phyloP scores from a whole-genome alignment of 35 echinoderm and acorn worm species.

The Patiria miniata region DNA sequence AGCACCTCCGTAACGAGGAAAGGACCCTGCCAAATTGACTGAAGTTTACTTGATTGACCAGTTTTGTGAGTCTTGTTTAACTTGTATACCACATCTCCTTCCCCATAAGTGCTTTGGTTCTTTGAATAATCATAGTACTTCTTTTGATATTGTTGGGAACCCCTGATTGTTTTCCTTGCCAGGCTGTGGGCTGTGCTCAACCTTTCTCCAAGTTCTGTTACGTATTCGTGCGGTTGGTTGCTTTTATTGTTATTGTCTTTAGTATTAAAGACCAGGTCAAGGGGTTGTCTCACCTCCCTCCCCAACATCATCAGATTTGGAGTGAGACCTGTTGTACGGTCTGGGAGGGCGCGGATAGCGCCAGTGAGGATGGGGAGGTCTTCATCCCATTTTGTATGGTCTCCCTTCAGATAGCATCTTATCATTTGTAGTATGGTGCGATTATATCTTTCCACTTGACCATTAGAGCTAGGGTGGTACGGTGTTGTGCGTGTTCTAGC shows the following conservation, averaged over 20 bases:
- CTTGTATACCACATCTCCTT: no score
- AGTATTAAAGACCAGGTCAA: background rate
- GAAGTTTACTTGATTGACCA: no score
- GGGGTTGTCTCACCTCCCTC: background rate
- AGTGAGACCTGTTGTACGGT: background rate
- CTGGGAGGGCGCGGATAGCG: background rate
- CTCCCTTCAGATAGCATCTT: background rate
- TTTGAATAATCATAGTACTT: background rate
- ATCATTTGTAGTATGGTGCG: background rate
- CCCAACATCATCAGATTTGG: constrained; percentile 1
- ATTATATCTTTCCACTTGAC: background rate
- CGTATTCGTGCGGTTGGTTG: background rate
- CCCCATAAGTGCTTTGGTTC: background rate
- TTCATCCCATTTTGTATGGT: background rate
- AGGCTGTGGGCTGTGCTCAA: background rate
- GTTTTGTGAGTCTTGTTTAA: no score
- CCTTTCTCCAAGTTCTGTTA: background rate
- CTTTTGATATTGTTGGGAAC: background rate
- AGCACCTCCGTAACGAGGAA: no score
- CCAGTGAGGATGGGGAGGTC: background rate
- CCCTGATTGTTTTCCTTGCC: background rate
- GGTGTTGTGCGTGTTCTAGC: background rate
- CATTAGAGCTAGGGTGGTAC: background rate
- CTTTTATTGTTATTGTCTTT: background rate
- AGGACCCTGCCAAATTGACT: no score